These are phyloP conservation scores for Alentia gelatinosa DNA, from an alignment of 2,888 invertebrate genomes.

Conservation along the genomic window DNA sequence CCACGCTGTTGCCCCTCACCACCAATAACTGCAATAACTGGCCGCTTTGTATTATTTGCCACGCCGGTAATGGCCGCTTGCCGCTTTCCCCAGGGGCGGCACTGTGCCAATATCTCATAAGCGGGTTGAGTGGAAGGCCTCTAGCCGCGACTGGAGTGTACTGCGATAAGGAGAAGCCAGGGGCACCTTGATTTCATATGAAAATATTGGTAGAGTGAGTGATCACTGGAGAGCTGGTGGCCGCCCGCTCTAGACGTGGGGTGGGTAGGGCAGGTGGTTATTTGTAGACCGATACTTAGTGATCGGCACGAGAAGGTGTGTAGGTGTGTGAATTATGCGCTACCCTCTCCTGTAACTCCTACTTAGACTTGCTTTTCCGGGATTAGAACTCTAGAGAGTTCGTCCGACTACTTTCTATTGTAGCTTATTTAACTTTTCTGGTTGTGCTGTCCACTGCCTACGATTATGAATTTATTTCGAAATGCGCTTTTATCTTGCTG, in stretches of 20 bases:
- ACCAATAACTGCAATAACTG: background rate
- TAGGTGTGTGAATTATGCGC: no score
- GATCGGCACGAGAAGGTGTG: no score
- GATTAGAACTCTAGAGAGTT: no score
- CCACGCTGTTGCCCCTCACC: background rate
- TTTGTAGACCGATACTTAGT: background rate
- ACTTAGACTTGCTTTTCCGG: no score
- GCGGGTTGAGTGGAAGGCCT: background rate
- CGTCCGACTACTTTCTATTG: no score
- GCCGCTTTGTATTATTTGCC: background rate
- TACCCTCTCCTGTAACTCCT: no score
- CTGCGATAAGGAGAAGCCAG: background rate
- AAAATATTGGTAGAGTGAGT: constrained; percentile 11
- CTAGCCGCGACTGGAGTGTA: background rate
- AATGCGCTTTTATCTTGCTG: no score
- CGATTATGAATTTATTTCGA: no score
- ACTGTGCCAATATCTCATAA: constrained; percentile 30
- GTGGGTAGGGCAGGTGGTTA: background rate
- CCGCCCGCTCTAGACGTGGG: background rate
- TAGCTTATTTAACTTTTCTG: no score
- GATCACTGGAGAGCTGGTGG: background rate
- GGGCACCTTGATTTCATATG: constrained; percentile 26
- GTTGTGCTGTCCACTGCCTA: no score
- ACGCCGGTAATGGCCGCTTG: constrained; percentile 6
- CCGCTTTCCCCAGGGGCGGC: background rate